phyloP scores from a whole-genome alignment of 2,797 vertebrate species.

The Falco berigora region DNA sequence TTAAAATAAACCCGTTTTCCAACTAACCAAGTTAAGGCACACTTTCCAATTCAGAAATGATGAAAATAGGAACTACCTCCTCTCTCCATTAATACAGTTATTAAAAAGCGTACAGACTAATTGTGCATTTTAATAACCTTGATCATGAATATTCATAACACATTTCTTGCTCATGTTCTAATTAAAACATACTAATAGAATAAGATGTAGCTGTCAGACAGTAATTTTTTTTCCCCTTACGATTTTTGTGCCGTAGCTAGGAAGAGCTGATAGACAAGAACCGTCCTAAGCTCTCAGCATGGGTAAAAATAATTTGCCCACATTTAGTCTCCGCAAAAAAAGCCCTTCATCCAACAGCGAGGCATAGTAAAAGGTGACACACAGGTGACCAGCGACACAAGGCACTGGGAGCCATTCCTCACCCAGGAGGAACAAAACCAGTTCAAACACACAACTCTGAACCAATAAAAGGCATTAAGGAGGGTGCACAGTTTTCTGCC shows the following conservation, averaged over 20 bases:
- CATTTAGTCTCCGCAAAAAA: neutral
- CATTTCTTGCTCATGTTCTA: slow-evolving; percentile 54
- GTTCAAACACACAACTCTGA: neutral
- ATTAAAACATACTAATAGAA: slow-evolving; percentile 72
- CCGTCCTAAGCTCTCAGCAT: neutral
- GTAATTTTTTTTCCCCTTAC: neutral
- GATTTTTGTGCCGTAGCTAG: neutral
- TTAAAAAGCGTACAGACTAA: slow-evolving; percentile 66
- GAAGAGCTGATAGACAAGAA: neutral
- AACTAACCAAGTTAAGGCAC: neutral
- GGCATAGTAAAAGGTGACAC: accelerated
- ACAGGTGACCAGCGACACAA: neutral
- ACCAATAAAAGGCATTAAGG: neutral
- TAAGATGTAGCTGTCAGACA: slow-evolving; percentile 38
- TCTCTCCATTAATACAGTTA: slow-evolving; percentile 60
- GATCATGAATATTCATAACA: slow-evolving; percentile 75
- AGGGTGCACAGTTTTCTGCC: neutral
- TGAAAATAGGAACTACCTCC: slow-evolving; percentile 23
- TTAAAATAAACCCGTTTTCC: neutral
- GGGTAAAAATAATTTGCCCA: neutral
- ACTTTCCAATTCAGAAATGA: neutral
- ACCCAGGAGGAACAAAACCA: neutral
- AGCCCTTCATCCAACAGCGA: neutral
- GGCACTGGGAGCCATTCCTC: neutral
- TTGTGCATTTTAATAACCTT: slow-evolving; percentile 70